phyloP scores from a whole-genome alignment of 2,113 vertebrate genomes.

The Trematomus loennbergii region DNA sequence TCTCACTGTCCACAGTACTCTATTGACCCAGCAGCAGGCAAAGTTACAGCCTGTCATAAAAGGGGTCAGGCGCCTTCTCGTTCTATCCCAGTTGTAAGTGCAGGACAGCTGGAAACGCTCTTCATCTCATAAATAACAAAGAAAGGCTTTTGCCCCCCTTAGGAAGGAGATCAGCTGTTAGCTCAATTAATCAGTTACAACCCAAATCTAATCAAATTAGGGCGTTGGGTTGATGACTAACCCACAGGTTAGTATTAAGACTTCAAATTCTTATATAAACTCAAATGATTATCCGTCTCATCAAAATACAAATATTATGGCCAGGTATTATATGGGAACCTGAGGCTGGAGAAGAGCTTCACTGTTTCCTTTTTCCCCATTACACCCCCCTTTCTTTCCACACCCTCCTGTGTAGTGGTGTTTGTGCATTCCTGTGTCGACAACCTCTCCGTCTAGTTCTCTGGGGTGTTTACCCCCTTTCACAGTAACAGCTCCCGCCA shows the following conservation, averaged over 20 bases:
- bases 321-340: constrained; percentile 17
- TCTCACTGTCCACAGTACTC: constrained; percentile 41
- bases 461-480: constrained; percentile 76
- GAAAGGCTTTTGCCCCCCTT: constrained; percentile 23
- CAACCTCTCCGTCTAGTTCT: constrained; percentile 65
- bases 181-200: constrained; percentile 35
- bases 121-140: constrained; percentile 64
- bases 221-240: constrained; percentile 20
- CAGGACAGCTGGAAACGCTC: constrained; percentile 68
- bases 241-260: neutral
- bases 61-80: constrained; percentile 48
- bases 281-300: neutral
- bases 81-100: constrained; percentile 56
- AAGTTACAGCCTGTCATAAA: constrained; percentile 69
- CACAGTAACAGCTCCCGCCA: constrained; percentile 71
- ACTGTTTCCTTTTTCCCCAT: constrained; percentile 20
- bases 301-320: constrained; percentile 25
- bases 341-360: neutral
- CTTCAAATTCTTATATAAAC: neutral
- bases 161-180: constrained; percentile 14
- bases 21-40: constrained; percentile 54
- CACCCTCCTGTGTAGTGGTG: constrained; percentile 53
- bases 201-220: constrained; percentile 37
- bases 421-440: constrained; percentile 73
- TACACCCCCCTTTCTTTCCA: constrained; percentile 20